phyloP scores from a whole-genome alignment of 2,797 vertebrate species.

The Pseudochirops corinnae region DNA sequence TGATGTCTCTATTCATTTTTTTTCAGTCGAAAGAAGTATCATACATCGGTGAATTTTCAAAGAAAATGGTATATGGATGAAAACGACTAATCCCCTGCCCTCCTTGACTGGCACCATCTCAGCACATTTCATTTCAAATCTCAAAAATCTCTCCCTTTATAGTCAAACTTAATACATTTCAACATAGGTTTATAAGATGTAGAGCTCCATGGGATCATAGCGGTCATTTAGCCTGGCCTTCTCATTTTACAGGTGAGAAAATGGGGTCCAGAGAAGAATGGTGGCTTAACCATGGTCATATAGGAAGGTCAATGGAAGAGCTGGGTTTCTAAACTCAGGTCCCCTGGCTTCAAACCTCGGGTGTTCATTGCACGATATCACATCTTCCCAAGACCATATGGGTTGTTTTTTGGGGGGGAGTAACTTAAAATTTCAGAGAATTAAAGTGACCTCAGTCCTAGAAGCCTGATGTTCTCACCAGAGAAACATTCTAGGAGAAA shows the following conservation, averaged over 20 bases:
- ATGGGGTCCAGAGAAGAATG: neutral
- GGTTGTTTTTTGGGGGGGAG: slow-evolving; percentile 39
- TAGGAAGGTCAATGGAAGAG: neutral
- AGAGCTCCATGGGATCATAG: neutral
- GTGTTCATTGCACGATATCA: neutral
- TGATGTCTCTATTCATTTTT: slow-evolving; percentile 47
- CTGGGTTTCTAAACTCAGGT: neutral
- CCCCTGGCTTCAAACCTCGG: neutral
- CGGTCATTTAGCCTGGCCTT: neutral
- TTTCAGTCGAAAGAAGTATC: neutral
- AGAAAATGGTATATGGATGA: neutral
- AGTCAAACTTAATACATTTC: slow-evolving; percentile 45
- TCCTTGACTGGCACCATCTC: slow-evolving; percentile 66
- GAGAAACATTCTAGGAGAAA: slow-evolving; percentile 11
- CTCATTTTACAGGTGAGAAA: neutral
- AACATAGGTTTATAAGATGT: neutral
- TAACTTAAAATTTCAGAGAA: slow-evolving; percentile 50
- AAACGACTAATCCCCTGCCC: slow-evolving; percentile 4
- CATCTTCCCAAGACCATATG: slow-evolving; percentile 42
- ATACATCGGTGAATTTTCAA: neutral
- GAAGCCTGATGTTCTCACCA: slow-evolving; percentile 27
- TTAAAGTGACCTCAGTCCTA: slow-evolving; percentile 51
- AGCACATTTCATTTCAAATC: slow-evolving; percentile 70
- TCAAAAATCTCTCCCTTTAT: slow-evolving; percentile 57
- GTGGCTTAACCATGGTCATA: neutral